These are phyloP conservation scores for Agriopis marginaria DNA, from an alignment of 2,888 invertebrate genomes.

Conservation along the genomic window DNA sequence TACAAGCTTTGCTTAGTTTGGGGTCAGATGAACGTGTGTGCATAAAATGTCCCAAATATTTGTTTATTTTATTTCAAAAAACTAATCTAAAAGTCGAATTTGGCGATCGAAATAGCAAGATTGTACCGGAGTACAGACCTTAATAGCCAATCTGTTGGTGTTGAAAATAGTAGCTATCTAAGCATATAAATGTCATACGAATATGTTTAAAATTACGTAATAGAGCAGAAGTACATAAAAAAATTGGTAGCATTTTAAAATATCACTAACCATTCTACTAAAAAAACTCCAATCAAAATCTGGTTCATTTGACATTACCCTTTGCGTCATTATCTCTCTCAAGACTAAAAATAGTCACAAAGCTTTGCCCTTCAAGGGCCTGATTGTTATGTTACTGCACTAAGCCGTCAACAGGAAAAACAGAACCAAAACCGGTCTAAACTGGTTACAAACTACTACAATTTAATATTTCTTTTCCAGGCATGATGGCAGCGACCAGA, in stretches of 20 bases:
- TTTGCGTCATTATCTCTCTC: background rate
- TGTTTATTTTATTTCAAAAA: too few species aligned
- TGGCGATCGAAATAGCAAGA: background rate
- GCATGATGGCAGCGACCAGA: conserved; percentile 60
- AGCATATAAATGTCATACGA: too few species aligned
- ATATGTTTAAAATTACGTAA: too few species aligned
- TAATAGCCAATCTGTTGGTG: background rate
- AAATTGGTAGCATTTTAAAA: background rate
- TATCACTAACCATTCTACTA: conserved; percentile 1
- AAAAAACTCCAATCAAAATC: background rate
- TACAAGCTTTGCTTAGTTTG: too few species aligned
- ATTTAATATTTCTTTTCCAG: conserved; percentile 50
- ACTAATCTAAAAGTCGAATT: too few species aligned
- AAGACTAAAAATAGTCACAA: conserved; percentile 2
- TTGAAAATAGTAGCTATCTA: too few species aligned
- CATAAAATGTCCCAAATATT: too few species aligned
- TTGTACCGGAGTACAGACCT: background rate
- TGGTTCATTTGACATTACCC: conserved; percentile 6
- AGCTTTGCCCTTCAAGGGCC: conserved; percentile 17
- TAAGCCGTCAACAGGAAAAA: conserved; percentile 21
- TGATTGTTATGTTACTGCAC: conserved; percentile 1
- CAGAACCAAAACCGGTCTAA: conserved; percentile 11
- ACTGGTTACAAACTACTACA: conserved; percentile 20
- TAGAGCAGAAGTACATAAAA: background rate
- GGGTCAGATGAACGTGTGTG: too few species aligned